Evolutionary conservation across 2,113 vertebrate genomes (phyloP).

Genomic region (Pleuronectes platessa): DNA sequence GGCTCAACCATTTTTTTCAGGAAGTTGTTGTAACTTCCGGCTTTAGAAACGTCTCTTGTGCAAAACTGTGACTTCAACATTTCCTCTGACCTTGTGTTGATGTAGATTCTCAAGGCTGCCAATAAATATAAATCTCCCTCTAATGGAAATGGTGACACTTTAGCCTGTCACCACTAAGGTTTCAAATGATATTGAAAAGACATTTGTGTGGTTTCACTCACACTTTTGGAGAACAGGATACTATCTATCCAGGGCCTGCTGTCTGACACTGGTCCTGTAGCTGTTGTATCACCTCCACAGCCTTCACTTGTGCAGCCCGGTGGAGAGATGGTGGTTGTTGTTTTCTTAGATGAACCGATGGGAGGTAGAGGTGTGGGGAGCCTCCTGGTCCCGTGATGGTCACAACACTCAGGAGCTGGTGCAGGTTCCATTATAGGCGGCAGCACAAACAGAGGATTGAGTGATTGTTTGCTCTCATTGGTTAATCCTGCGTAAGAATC

Average conservation of each 20-base stretch:
- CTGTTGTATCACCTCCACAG: background rate
- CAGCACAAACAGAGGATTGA: constrained; percentile 9
- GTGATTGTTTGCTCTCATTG: background rate
- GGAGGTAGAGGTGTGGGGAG: constrained; percentile 10
- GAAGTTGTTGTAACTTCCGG: too few species aligned
- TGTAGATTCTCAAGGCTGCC: too few species aligned
- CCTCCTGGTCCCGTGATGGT: background rate
- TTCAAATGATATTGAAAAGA: background rate
- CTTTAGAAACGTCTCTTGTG: too few species aligned
- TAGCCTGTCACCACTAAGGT: background rate
- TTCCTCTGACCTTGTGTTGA: too few species aligned
- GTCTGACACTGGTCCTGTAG: constrained; percentile 10
- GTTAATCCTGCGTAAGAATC: background rate
- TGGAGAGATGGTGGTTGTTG: background rate
- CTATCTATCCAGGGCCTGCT: constrained; percentile 34
- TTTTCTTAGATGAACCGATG: constrained; percentile 27
- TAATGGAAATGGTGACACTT: too few species aligned
- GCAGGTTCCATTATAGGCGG: constrained; percentile 13
- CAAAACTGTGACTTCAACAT: background rate
- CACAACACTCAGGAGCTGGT: background rate
- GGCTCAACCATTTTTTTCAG: too few species aligned
- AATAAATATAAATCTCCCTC: too few species aligned
- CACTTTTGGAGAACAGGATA: constrained; percentile 35
- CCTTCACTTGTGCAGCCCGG: background rate
- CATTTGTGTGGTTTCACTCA: constrained; percentile 32